Percentiles rank a stretch among this genome's conserved stretches.
Conservation (phyloP, 2,113 vertebrate species). For the Apaloderma vittatum region DNA sequence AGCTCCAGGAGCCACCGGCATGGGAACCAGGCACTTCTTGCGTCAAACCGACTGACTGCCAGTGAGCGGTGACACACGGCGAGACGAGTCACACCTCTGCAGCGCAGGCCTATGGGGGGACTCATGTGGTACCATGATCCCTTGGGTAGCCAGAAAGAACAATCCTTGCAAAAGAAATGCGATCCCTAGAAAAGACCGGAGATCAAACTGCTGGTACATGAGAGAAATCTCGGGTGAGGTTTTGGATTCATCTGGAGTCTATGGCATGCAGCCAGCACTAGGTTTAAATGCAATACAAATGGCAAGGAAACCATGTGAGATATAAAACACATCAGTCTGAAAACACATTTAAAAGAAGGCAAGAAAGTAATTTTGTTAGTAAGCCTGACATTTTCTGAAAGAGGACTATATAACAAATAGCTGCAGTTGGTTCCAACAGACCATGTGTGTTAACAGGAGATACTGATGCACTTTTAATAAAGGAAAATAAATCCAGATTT, state of each 20-base stretch:
- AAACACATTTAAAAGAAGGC: constrained; percentile 7
- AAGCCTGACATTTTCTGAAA: constrained; percentile 5
- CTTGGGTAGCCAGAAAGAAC: not conserved
- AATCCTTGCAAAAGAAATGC: not conserved
- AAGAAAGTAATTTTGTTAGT: constrained; percentile 9
- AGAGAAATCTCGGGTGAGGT: not conserved
- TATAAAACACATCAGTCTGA: constrained; percentile 1
- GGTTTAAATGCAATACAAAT: constrained; percentile 31
- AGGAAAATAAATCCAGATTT: constrained; percentile 10
- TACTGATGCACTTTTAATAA: not conserved
- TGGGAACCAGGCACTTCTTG: not conserved
- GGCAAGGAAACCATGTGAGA: constrained; percentile 22
- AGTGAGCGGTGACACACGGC: fast-evolving
- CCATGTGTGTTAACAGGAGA: not conserved
- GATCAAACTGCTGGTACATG: not conserved
- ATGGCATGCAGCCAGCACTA: constrained; percentile 7
- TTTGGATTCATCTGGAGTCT: constrained; percentile 15
- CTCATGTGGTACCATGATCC: fast-evolving
- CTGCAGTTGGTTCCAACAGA: not conserved
- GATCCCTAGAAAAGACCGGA: not conserved
- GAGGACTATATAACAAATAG: not conserved
- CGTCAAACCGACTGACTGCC: fast-evolving
- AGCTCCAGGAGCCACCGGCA: not conserved
- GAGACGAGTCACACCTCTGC: fast-evolving
- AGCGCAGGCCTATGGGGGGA: not conserved